A percentile compares a stretch with the other conserved stretches of the same genome.
Conservation (phyloP, 2,888 invertebrate genomes). For the Ochropacha duplaris region DNA sequence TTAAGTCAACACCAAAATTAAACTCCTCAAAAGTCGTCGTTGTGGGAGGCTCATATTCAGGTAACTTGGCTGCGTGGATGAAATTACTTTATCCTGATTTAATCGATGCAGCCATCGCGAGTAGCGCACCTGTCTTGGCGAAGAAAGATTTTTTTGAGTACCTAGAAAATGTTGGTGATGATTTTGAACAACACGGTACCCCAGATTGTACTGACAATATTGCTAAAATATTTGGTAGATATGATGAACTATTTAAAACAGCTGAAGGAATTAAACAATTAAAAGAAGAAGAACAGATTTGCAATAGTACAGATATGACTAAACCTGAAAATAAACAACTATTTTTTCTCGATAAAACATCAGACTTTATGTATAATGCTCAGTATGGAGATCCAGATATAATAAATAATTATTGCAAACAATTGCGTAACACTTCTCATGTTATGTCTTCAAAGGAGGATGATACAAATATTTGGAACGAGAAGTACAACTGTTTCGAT, state of each 20-base stretch:
- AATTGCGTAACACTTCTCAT: constrained; percentile 24
- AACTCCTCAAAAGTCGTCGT: constrained; percentile 62
- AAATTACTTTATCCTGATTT: constrained; percentile 61
- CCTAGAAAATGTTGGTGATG: constrained; percentile 62
- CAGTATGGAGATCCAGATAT: constrained; percentile 55
- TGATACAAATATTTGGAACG: constrained; percentile 37
- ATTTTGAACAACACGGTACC: constrained; percentile 61
- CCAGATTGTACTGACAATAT: constrained; percentile 52
- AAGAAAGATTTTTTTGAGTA: constrained; percentile 70
- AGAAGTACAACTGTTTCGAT: constrained; percentile 44
- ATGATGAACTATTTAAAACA: constrained; percentile 50
- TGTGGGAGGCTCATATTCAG: constrained; percentile 70
- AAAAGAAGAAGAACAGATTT: constrained; percentile 64
- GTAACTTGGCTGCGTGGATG: constrained; percentile 74
- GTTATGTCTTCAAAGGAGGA: constrained; percentile 31
- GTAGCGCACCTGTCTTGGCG: constrained; percentile 70
- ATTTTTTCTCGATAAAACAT: constrained; percentile 57
- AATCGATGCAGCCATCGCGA: constrained; percentile 66
- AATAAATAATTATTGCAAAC: constrained; percentile 52
- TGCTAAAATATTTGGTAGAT: constrained; percentile 46
- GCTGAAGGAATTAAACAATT: constrained; percentile 50
- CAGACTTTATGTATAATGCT: constrained; percentile 49
- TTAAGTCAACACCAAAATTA: constrained; percentile 47
- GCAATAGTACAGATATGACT: constrained; percentile 53
- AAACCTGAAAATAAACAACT: constrained; percentile 56